Percentiles rank a stretch among this genome's conserved stretches.
Conservation (phyloP, 1,140 invertebrate species). For the Aphidius ervi region DNA sequence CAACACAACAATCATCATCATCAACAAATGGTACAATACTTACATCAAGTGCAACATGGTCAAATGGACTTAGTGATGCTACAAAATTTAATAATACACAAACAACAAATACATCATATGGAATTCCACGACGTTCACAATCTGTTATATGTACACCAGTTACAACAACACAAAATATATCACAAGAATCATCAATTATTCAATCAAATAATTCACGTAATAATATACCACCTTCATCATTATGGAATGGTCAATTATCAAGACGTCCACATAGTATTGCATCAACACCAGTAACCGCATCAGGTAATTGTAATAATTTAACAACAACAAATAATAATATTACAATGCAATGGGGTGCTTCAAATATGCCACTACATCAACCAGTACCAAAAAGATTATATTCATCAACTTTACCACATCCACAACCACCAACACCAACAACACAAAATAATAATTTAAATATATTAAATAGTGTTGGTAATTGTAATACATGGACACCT, state of each 20-base stretch:
- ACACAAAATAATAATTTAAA: slow-evolving; percentile 37
- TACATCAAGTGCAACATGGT: slow-evolving; percentile 23
- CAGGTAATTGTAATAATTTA: slow-evolving; percentile 35
- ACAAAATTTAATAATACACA: slow-evolving; percentile 24
- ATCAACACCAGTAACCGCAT: slow-evolving; percentile 41
- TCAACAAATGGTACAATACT: slow-evolving; percentile 21
- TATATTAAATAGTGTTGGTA: slow-evolving; percentile 33
- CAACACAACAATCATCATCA: slow-evolving; percentile 24
- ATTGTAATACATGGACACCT: slow-evolving; percentile 46
- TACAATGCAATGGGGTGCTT: slow-evolving; percentile 42
- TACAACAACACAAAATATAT: slow-evolving; percentile 28
- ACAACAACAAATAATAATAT: slow-evolving; percentile 28
- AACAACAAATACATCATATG: slow-evolving; percentile 30
- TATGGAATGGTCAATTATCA: slow-evolving; percentile 50
- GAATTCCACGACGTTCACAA: slow-evolving; percentile 35
- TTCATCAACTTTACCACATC: slow-evolving; percentile 49
- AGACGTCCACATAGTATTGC: slow-evolving; percentile 50
- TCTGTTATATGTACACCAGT: slow-evolving; percentile 41
- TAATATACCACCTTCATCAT: slow-evolving; percentile 32
- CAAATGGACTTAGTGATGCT: slow-evolving; percentile 18
- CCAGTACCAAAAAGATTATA: slow-evolving; percentile 45
- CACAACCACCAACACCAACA: slow-evolving; percentile 50
- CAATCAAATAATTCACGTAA: neutral
- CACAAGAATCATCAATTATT: slow-evolving; percentile 2
- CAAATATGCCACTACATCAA: slow-evolving; percentile 44